phyloP scores from a whole-genome alignment of 1,140 invertebrate genomes.

The Acromyrmex heyeri region DNA sequence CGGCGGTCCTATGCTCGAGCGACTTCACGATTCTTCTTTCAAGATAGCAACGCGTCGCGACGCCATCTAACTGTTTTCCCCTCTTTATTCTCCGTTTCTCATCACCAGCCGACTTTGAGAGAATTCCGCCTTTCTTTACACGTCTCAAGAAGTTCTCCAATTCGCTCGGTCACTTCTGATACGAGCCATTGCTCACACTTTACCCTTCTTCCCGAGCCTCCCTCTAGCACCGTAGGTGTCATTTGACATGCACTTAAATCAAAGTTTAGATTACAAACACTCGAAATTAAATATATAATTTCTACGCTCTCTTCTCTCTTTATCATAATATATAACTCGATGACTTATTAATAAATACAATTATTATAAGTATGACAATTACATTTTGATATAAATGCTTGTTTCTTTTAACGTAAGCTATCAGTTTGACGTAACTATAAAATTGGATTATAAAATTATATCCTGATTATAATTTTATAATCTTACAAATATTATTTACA shows the following conservation, averaged over 20 bases:
- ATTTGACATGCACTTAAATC: not conserved
- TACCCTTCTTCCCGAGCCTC: not conserved
- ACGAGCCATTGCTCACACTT: slow-evolving; percentile 5
- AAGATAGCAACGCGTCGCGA: slow-evolving; percentile 49
- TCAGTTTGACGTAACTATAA: not conserved
- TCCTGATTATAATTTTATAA: not conserved
- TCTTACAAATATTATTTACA: not conserved
- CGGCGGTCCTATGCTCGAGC: slow-evolving; percentile 63
- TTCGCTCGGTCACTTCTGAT: slow-evolving; percentile 3
- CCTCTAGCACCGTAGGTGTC: slow-evolving; percentile 2
- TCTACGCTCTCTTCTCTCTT: no score
- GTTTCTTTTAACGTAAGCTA: not conserved
- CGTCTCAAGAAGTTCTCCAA: not conserved
- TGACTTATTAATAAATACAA: no score
- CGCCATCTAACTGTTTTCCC: slow-evolving; percentile 50
- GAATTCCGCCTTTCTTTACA: slow-evolving; percentile 19
- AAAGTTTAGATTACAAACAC: no score
- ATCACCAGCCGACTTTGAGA: slow-evolving; percentile 8
- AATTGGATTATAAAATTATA: not conserved
- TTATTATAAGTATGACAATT: not conserved
- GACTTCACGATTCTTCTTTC: slow-evolving; percentile 75
- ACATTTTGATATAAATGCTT: not conserved
- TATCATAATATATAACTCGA: no score
- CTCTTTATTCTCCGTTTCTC: not conserved
- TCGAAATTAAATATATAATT: no score